A percentile compares a stretch with the other conserved stretches of the same genome.
These are phyloP conservation scores for Pangasius djambal DNA, from an alignment of 2,797 vertebrate genomes.

Conservation along the genomic window DNA sequence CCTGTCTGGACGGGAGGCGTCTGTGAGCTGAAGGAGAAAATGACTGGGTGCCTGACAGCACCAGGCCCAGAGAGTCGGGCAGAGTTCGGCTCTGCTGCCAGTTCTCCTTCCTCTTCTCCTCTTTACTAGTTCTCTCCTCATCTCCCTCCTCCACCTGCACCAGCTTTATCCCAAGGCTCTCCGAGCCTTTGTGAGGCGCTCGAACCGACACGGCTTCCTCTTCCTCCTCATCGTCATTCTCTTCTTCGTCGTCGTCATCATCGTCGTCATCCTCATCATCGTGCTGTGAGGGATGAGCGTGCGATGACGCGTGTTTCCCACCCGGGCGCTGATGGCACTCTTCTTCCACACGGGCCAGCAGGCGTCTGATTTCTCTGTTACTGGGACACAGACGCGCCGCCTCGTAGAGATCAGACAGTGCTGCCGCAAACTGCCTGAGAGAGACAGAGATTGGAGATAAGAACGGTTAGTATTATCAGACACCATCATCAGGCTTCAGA, in stretches of 20 bases:
- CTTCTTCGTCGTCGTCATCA: slow-evolving; percentile 63
- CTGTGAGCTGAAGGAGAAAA: slow-evolving; percentile 43
- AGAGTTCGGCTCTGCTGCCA: slow-evolving; percentile 80
- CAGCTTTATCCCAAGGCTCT: slow-evolving; percentile 59
- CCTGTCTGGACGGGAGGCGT: slow-evolving; percentile 67
- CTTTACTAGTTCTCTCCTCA: slow-evolving; percentile 45
- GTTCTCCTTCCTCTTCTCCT: slow-evolving; percentile 65
- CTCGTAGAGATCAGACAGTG: slow-evolving; percentile 90
- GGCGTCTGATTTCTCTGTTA: slow-evolving; percentile 92
- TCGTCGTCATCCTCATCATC: slow-evolving; percentile 63
- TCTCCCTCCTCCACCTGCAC: slow-evolving; percentile 51
- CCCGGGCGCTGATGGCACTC: slow-evolving; percentile 86
- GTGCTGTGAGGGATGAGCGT: slow-evolving; percentile 75
- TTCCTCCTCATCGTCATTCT: slow-evolving; percentile 74
- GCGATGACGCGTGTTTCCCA: slow-evolving; percentile 66
- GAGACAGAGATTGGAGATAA: not conserved
- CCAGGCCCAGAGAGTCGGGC: slow-evolving; percentile 75
- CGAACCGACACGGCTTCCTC: slow-evolving; percentile 42
- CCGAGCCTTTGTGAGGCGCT: slow-evolving; percentile 67
- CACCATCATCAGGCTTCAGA: not conserved
- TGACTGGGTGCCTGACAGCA: slow-evolving; percentile 49
- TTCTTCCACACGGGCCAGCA: slow-evolving; percentile 91
- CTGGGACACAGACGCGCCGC: slow-evolving; percentile 89
- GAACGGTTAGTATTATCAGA: not conserved
- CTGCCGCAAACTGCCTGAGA: slow-evolving; percentile 90